A percentile compares a stretch with the other conserved stretches of the same genome.
Evolutionary conservation across 2,888 invertebrate genomes (phyloP).

Genomic region (Brachycybe producta): DNA sequence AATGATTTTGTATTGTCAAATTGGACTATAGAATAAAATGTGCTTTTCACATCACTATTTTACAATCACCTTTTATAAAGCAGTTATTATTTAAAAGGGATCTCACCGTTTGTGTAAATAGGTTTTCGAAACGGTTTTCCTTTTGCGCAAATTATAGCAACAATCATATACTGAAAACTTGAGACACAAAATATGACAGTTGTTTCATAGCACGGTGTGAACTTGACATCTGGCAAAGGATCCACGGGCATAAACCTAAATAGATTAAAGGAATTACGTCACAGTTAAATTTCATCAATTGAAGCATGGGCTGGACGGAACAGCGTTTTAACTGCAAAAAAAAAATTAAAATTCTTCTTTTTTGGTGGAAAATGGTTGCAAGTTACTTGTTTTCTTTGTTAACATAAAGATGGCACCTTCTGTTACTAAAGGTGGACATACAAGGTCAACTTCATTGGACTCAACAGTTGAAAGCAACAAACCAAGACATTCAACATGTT

Average conservation of each 20-base stretch:
- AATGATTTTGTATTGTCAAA: too few species aligned
- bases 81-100: too few species aligned
- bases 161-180: conserved; percentile 61
- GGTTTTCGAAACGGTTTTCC: conserved; percentile 60
- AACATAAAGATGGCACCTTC: not conserved
- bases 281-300: conserved; percentile 12
- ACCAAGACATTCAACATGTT: too few species aligned
- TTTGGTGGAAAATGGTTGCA: too few species aligned
- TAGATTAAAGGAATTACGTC: conserved; percentile 7
- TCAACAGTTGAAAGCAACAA: too few species aligned
- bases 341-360: too few species aligned
- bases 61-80: too few species aligned
- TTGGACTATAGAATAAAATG: too few species aligned
- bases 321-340: conserved; percentile 37
- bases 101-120: conserved; percentile 45
- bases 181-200: conserved; percentile 63
- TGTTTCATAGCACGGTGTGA: conserved; percentile 59
- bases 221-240: conserved; percentile 43
- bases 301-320: not conserved
- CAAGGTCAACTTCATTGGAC: too few species aligned
- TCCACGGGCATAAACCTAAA: conserved; percentile 27
- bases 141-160: conserved; percentile 66
- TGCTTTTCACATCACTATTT: too few species aligned
- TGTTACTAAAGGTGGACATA: too few species aligned
- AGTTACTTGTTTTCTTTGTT: conserved; percentile 1